Percentiles rank a stretch among this genome's conserved stretches.
phyloP scores from a whole-genome alignment of 2,888 invertebrate genomes.

The Tipula vernalis region DNA sequence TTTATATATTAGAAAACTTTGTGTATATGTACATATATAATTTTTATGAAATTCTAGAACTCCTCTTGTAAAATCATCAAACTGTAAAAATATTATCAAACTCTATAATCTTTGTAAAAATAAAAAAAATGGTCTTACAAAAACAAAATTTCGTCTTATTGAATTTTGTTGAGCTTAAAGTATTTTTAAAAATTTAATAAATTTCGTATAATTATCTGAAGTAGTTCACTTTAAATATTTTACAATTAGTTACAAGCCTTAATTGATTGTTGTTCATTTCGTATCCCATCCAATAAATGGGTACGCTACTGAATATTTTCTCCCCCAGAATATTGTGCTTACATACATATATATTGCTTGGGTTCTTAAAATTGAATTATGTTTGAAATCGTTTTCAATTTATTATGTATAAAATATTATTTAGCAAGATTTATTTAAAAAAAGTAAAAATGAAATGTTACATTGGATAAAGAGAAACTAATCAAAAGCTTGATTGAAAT shows the following conservation, averaged over 20 bases:
- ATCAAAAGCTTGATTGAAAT: no score
- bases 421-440: no score
- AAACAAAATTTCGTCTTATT: background rate
- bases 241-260: background rate
- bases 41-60: background rate
- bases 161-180: background rate
- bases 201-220: background rate
- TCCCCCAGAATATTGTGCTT: no score
- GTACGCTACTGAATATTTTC: no score
- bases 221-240: background rate
- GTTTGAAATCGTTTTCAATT: no score
- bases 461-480: no score
- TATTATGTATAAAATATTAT: no score
- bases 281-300: background rate
- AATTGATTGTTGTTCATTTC: background rate
- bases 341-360: no score
- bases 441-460: no score
- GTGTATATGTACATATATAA: background rate
- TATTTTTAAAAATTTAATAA: background rate
- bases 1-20: background rate
- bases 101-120: background rate
- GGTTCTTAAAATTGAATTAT: no score
- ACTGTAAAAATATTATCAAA: background rate
- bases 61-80: background rate
- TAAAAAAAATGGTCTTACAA: background rate